Conservation (phyloP, 2,888 invertebrate genomes). For the Chloroclystis v-ata region DNA sequence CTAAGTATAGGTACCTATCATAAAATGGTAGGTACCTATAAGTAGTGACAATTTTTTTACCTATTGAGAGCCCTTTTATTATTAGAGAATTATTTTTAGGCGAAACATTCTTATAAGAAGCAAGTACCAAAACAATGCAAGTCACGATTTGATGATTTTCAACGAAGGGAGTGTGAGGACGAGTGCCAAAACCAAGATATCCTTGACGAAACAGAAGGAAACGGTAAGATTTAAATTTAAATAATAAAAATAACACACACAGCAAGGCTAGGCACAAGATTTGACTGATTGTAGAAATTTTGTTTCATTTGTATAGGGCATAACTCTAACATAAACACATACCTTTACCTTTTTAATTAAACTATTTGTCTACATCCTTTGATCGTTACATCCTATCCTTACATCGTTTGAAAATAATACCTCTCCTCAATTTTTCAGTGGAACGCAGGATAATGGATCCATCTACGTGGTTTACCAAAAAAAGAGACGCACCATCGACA, state of each 20-base stretch:
- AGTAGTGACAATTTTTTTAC: not conserved
- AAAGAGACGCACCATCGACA: constrained; percentile 34
- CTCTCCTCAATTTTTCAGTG: constrained; percentile 35
- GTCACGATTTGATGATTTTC: constrained; percentile 50
- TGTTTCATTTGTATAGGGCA: too few relatives aligned
- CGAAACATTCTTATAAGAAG: constrained; percentile 41
- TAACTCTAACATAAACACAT: too few relatives aligned
- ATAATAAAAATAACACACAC: too few relatives aligned
- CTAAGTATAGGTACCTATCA: too few relatives aligned
- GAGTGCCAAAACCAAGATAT: constrained; percentile 41
- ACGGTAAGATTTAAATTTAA: constrained; percentile 15
- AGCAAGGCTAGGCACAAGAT: too few relatives aligned
- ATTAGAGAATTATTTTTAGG: constrained; percentile 39
- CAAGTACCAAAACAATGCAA: constrained; percentile 60
- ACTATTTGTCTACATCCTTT: too few relatives aligned
- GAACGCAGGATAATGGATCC: constrained; percentile 51
- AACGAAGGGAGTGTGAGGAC: constrained; percentile 51
- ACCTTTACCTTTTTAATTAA: too few relatives aligned
- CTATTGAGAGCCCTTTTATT: too few relatives aligned
- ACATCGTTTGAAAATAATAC: not conserved
- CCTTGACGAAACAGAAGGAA: constrained; percentile 29
- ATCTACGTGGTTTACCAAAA: constrained; percentile 50
- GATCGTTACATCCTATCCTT: too few relatives aligned
- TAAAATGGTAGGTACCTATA: too few relatives aligned
- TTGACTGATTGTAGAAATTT: too few relatives aligned